Percentiles rank a stretch among this genome's conserved stretches.
phyloP scores from a whole-genome alignment of 2,113 vertebrate genomes.

The Naja naja region DNA sequence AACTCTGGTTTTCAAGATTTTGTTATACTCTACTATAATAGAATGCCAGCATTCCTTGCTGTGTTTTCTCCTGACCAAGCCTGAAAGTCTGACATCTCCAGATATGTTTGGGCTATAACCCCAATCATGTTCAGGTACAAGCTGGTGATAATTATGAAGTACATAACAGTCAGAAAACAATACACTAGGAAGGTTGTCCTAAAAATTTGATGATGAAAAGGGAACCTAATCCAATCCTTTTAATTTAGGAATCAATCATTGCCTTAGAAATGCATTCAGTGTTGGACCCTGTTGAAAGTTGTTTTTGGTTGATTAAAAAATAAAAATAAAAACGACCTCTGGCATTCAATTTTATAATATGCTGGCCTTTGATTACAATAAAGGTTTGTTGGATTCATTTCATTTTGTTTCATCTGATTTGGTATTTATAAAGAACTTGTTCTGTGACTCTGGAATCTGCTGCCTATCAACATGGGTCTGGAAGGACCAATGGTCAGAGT shows the following conservation, averaged over 20 bases:
- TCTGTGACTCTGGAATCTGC: neutral
- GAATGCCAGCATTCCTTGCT: neutral
- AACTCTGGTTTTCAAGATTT: neutral
- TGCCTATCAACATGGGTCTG: neutral
- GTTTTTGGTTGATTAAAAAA: neutral
- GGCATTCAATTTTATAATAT: neutral
- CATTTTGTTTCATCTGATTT: neutral
- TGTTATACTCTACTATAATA: neutral
- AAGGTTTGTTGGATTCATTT: neutral
- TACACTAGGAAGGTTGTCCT: neutral
- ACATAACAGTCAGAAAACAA: neutral
- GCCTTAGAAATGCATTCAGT: neutral
- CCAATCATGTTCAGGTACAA: neutral
- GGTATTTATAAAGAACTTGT: neutral
- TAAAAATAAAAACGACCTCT: neutral
- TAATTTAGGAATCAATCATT: neutral
- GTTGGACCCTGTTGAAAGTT: neutral
- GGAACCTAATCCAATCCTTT: neutral
- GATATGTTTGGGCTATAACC: neutral
- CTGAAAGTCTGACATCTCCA: neutral
- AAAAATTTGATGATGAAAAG: neutral
- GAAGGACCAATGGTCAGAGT: neutral
- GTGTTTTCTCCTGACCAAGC: neutral
- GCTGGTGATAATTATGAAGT: neutral
- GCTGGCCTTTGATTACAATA: neutral